These are phyloP conservation scores for Macrophya annulata DNA, from an alignment of 2,888 invertebrate genomes.

Conservation along the genomic window DNA sequence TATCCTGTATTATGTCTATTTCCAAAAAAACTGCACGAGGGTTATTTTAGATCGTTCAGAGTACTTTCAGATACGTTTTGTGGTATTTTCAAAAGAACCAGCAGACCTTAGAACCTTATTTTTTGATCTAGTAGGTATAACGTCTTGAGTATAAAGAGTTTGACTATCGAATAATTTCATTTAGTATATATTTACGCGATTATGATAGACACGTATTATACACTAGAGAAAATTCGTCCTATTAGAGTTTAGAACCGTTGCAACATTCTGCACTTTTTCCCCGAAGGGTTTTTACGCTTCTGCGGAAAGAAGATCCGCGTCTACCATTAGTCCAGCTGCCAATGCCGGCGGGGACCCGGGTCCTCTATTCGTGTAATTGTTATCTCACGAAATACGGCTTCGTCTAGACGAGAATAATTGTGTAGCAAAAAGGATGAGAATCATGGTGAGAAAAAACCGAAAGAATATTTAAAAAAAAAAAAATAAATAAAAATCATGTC, in stretches of 20 bases:
- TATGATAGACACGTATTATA: neutral
- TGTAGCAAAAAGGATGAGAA: constrained; percentile 60
- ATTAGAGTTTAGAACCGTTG: constrained; percentile 21
- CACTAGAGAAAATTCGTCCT: constrained; percentile 18
- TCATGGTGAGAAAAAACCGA: neutral
- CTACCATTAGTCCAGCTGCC: constrained; percentile 67
- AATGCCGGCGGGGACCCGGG: constrained; percentile 37
- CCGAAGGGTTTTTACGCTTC: constrained; percentile 73
- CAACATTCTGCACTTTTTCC: constrained; percentile 59
- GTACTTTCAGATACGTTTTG: neutral
- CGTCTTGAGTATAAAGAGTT: neutral
- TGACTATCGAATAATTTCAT: neutral
- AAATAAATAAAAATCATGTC: neutral
- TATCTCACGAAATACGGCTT: constrained; percentile 67
- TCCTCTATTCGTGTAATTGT: constrained; percentile 68
- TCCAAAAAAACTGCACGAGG: no score
- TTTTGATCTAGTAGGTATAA: neutral
- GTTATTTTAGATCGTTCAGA: neutral
- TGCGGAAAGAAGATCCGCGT: constrained; percentile 74
- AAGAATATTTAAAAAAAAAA: neutral
- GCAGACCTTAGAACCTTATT: neutral
- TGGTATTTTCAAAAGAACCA: neutral
- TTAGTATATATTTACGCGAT: neutral
- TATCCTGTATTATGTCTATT: neutral
- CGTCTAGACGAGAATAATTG: constrained; percentile 75